A percentile compares a stretch with the other conserved stretches of the same genome.
These are phyloP conservation scores for Sesamia inferens DNA, from an alignment of 2,888 invertebrate genomes.

Conservation along the genomic window DNA sequence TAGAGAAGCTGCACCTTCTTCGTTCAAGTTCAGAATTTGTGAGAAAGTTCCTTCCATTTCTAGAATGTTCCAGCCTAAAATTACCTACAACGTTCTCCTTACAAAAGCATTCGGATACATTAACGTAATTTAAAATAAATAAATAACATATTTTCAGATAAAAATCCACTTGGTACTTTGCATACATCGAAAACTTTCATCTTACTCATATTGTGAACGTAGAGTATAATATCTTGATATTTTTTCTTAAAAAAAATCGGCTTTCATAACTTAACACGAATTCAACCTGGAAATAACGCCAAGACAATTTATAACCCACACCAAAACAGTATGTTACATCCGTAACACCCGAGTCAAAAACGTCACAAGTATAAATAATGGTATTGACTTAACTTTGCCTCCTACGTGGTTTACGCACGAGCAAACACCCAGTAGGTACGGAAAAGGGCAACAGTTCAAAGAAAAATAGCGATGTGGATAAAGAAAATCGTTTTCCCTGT, in stretches of 20 bases:
- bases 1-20: no score
- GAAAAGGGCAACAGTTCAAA: constrained; percentile 21
- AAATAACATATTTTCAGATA: background rate
- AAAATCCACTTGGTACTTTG: background rate
- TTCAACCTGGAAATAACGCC: background rate
- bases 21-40: no score
- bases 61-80: no score
- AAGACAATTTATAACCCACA: background rate
- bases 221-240: no score
- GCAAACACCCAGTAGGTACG: constrained; percentile 1
- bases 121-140: background rate
- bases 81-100: no score
- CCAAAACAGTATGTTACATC: background rate
- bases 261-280: background rate
- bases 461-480: constrained; percentile 42
- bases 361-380: constrained; percentile 22
- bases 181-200: background rate
- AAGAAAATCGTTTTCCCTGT: constrained; percentile 39
- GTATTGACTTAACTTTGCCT: constrained; percentile 16
- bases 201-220: background rate
- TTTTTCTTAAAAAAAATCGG: background rate
- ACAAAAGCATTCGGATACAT: background rate
- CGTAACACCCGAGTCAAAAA: background rate
- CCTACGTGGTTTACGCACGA: constrained; percentile 22
- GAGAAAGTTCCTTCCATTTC: no score